These are phyloP conservation scores for Hydrophis major DNA, from an alignment of 2,797 vertebrate species.

Conservation along the genomic window DNA sequence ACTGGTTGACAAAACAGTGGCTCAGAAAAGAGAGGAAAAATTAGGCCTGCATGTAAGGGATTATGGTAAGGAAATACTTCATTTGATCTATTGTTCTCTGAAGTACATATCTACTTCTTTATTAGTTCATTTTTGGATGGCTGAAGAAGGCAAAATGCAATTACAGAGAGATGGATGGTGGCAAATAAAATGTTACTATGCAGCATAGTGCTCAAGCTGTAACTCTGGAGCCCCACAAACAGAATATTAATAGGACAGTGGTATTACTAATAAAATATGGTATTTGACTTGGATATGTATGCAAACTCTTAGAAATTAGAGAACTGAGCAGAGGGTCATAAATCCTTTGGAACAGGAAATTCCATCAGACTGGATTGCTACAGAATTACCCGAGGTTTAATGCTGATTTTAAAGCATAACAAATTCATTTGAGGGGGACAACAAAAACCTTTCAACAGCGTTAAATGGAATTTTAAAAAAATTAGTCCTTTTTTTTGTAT, in stretches of 20 bases:
- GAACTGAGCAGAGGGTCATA: background rate
- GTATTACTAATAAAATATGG: background rate
- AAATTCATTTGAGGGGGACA: background rate
- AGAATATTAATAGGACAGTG: background rate
- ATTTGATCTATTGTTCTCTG: background rate
- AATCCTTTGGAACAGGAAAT: background rate
- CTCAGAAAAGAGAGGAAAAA: conserved; percentile 64
- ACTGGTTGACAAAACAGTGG: conserved; percentile 54
- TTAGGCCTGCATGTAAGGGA: conserved; percentile 52
- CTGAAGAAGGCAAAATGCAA: background rate
- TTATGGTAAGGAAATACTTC: conserved; percentile 59
- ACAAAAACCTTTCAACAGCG: background rate
- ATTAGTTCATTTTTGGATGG: background rate
- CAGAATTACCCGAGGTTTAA: background rate
- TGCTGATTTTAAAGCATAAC: background rate
- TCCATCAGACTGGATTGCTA: background rate
- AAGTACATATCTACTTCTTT: background rate
- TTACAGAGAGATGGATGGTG: background rate
- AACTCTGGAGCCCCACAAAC: background rate
- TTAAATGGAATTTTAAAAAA: background rate
- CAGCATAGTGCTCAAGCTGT: background rate
- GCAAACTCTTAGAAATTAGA: background rate
- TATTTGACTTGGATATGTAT: background rate
- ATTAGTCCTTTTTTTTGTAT: background rate
- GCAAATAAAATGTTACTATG: background rate